A percentile compares a stretch with the other conserved stretches of the same genome.
These are phyloP conservation scores for Spermophilus dauricus DNA, from an alignment of 2,113 vertebrate species.

Conservation along the genomic window DNA sequence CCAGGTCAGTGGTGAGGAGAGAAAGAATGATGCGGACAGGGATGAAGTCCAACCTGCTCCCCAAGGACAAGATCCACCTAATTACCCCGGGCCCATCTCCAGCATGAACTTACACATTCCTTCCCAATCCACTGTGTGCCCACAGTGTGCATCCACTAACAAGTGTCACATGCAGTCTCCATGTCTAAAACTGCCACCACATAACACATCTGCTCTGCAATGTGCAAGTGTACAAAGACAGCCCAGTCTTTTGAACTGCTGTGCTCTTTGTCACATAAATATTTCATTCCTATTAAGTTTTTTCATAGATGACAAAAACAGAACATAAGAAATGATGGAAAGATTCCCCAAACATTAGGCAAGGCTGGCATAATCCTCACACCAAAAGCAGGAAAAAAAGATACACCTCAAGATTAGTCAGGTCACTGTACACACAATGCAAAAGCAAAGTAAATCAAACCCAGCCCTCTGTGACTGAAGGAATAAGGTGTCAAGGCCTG, in stretches of 20 bases:
- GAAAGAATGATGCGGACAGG: not conserved
- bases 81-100: too few species aligned
- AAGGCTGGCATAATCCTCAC: not conserved
- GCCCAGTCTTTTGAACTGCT: not conserved
- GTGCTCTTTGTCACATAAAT: not conserved
- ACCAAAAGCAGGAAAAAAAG: not conserved
- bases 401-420: not conserved
- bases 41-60: not conserved
- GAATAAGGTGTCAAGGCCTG: not conserved
- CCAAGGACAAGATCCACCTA: too few species aligned
- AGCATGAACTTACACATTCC: fast-evolving
- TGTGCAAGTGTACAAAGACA: not conserved
- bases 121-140: too few species aligned
- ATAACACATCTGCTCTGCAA: not conserved
- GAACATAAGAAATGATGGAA: not conserved
- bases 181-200: not conserved
- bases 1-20: not conserved
- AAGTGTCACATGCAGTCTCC: fast-evolving
- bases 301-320: not conserved
- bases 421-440: not conserved
- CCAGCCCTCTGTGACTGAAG: not conserved
- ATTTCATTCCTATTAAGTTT: not conserved
- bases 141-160: fast-evolving
- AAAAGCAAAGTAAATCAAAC: not conserved
- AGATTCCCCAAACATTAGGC: not conserved